A percentile compares a stretch with the other conserved stretches of the same genome.
These are phyloP conservation scores for Vanessa tameamea DNA, from an alignment of 1,140 invertebrate species.

Conservation along the genomic window DNA sequence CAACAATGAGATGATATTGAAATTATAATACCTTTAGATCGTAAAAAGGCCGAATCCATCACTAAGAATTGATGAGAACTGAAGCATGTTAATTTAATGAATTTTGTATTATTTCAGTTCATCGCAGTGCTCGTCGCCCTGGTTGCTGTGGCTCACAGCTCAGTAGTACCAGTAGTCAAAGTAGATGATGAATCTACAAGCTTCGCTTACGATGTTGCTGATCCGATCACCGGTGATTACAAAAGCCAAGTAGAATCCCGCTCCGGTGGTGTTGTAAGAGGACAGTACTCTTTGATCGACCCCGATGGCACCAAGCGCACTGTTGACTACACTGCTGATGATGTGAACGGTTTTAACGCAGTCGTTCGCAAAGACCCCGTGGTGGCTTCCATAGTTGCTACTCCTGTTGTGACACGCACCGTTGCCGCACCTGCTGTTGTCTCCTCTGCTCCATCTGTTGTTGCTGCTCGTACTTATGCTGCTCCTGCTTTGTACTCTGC, in stretches of 20 bases:
- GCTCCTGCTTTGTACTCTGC: slow-evolving; percentile 19
- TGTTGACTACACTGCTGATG: slow-evolving; percentile 57
- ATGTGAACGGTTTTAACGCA: slow-evolving; percentile 53
- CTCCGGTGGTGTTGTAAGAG: slow-evolving; percentile 6
- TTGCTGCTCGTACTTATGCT: slow-evolving; percentile 27
- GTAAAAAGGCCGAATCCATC: too few species aligned
- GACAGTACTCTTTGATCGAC: slow-evolving; percentile 24
- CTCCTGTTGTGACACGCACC: slow-evolving; percentile 13
- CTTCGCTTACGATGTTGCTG: slow-evolving; percentile 53
- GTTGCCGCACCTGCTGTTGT: slow-evolving; percentile 28
- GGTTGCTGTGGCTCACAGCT: slow-evolving; percentile 48
- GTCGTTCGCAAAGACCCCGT: slow-evolving; percentile 48
- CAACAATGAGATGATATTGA: neutral
- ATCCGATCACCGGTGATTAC: slow-evolving; percentile 19
- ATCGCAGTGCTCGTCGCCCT: slow-evolving; percentile 54
- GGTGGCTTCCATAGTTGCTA: slow-evolving; percentile 30
- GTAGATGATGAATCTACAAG: slow-evolving; percentile 10
- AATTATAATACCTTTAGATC: neutral
- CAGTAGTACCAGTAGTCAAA: slow-evolving; percentile 51
- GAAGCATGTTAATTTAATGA: neutral
- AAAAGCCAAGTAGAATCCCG: slow-evolving; percentile 19
- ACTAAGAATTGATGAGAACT: too few species aligned
- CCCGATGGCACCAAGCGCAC: slow-evolving; percentile 44
- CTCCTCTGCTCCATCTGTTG: slow-evolving; percentile 33
- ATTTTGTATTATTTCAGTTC: slow-evolving; percentile 48